Evolutionary conservation across 1,140 invertebrate genomes (phyloP), one percentile per base, ranked within the genome.

Genomic region (Melipona quadrifasciata): DNA sequence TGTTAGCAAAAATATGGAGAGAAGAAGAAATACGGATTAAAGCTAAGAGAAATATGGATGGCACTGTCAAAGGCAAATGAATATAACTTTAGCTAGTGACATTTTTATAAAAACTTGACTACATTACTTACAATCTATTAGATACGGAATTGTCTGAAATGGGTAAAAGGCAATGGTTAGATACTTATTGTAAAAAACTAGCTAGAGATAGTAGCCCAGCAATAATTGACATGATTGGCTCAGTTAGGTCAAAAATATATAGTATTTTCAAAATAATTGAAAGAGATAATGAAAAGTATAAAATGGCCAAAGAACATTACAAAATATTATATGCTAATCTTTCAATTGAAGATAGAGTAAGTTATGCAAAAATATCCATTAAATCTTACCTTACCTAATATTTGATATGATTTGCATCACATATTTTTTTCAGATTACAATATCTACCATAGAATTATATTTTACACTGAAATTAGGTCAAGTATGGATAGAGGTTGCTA

Each of bases 231-330:
- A 90, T 91, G 72, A 67, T 92, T 21, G 93, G 91, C 17, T 91
- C 93, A 12, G 81, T 83, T 12, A 87, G 92, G 76, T 89, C 91
- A 12, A 93, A 93, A 78, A 91, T 94, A 77, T 92, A 92, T 51
- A 82, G 86, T 19, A 89, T 94, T 51, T 34, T 75, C 12, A 88
- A 91, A 85, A 88, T 93, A 51, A 89, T 93, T 27, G 73, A 89
- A n/a, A 80, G 77, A 31, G 80, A 92, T n/a, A 47, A 51, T 6
- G 84, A 90, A 4, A 81, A 68, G 27, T 89, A 87, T 53, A 57
- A 89, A 47, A 88, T 65, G 39, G 89, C 84, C 0, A 86, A 72
- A 14, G 64, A 92, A 8, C 91, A 80, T 86, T 93, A 92, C 39
- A 91, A 91, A 70, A 88, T 90, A 64, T 67, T 93, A 19, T 31